These are phyloP conservation scores for Stenotaenia linearis DNA, from an alignment of 2,888 invertebrate species.

Conservation along the genomic window DNA sequence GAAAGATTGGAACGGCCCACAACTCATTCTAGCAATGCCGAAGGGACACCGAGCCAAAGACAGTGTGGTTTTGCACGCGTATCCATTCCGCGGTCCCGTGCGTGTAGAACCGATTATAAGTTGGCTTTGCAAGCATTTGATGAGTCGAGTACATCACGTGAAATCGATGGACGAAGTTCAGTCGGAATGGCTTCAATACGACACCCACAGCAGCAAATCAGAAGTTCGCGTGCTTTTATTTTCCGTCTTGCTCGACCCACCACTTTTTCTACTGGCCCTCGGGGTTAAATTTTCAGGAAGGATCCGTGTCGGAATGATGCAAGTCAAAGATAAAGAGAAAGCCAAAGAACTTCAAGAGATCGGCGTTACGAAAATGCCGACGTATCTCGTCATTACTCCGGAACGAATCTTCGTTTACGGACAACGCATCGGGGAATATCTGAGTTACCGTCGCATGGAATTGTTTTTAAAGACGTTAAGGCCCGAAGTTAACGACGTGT, in stretches of 20 bases:
- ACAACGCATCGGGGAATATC: slow-evolving; percentile 46
- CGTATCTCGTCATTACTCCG: slow-evolving; percentile 49
- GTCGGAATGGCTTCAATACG: slow-evolving; percentile 44
- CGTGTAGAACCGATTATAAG: slow-evolving; percentile 45
- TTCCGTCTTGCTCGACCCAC: slow-evolving; percentile 48
- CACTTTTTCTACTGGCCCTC: slow-evolving; percentile 52
- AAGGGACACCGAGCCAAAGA: slow-evolving; percentile 50
- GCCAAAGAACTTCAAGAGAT: slow-evolving; percentile 31
- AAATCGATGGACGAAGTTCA: slow-evolving; percentile 43
- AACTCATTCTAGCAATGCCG: slow-evolving; percentile 51
- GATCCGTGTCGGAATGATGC: slow-evolving; percentile 49
- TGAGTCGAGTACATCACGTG: slow-evolving; percentile 47
- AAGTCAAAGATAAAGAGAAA: slow-evolving; percentile 37
- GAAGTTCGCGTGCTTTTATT: slow-evolving; percentile 48
- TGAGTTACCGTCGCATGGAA: slow-evolving; percentile 50
- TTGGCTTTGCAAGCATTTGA: slow-evolving; percentile 51
- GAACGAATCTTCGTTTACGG: slow-evolving; percentile 49
- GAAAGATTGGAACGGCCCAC: slow-evolving; percentile 50
- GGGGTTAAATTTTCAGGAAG: slow-evolving; percentile 54
- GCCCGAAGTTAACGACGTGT: slow-evolving; percentile 54
- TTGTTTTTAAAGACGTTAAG: slow-evolving; percentile 49
- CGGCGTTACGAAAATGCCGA: slow-evolving; percentile 41
- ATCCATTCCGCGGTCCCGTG: slow-evolving; percentile 43
- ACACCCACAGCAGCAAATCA: slow-evolving; percentile 38
- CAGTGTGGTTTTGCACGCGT: slow-evolving; percentile 47